Percentiles rank a stretch among this genome's conserved stretches.
These are phyloP conservation scores for Nothocercus julius DNA, from an alignment of 2,113 vertebrate species.

Conservation along the genomic window DNA sequence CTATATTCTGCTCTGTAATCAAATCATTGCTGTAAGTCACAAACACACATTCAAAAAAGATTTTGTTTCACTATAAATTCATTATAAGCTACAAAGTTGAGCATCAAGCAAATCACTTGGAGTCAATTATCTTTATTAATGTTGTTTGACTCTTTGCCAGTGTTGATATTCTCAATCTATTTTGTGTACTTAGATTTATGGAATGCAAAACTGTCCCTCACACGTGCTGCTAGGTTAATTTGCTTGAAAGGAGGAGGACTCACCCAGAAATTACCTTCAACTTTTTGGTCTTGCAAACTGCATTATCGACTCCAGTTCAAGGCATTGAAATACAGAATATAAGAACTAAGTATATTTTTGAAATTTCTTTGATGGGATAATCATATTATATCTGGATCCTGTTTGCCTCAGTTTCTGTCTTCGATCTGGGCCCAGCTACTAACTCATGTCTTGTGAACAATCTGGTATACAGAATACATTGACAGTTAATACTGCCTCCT, in stretches of 20 bases:
- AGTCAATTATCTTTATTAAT: conserved; percentile 14
- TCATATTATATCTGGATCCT: background rate
- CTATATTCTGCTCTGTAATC: background rate
- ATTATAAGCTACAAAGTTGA: background rate
- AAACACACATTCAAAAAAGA: background rate
- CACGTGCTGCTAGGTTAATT: background rate
- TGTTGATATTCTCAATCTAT: background rate
- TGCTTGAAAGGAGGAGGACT: background rate
- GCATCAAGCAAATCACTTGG: background rate
- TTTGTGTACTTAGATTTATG: background rate
- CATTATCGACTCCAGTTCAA: background rate
- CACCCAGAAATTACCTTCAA: background rate
- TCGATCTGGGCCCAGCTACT: background rate
- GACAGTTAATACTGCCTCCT: background rate
- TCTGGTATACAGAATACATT: background rate
- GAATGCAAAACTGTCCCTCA: background rate
- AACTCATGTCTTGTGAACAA: background rate
- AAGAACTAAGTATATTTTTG: background rate
- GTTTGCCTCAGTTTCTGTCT: background rate
- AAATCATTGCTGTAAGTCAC: background rate
- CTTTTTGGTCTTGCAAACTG: background rate
- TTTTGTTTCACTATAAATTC: conserved; percentile 15
- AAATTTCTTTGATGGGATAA: background rate
- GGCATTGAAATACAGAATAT: background rate
- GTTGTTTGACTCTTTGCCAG: background rate